Evolutionary conservation across 64 coral and sea anemone genomes (phyloP).

Genomic region (Orbicella faveolata): DNA sequence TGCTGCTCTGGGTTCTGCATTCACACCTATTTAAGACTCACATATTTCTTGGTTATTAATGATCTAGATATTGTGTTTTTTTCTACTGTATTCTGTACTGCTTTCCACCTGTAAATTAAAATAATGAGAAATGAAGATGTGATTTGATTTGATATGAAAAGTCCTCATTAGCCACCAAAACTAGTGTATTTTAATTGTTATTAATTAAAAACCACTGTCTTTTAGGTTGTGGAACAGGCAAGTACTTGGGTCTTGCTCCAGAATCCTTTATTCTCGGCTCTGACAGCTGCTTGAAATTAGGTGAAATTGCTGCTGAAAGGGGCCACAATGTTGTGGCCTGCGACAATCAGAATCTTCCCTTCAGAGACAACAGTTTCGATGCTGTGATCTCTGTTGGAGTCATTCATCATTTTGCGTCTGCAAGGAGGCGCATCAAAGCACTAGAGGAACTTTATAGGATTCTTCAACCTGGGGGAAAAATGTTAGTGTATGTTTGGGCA

Average conservation of each 20-base stretch:
- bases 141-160: too few relatives aligned
- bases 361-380: constrained; percentile 72
- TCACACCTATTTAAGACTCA: too few relatives aligned
- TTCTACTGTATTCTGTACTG: too few relatives aligned
- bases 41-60: too few relatives aligned
- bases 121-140: too few relatives aligned
- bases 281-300: constrained; percentile 71
- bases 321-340: constrained; percentile 73
- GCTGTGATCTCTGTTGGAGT: constrained; percentile 98
- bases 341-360: constrained; percentile 87
- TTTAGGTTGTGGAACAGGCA: constrained; percentile 92
- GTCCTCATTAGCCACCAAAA: neutral
- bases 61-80: too few relatives aligned
- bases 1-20: too few relatives aligned
- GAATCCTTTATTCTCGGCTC: constrained; percentile 68
- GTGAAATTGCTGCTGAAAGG: constrained; percentile 74
- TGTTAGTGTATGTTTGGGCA: constrained; percentile 97
- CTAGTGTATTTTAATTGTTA: neutral
- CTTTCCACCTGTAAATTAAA: too few relatives aligned
- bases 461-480: constrained; percentile 76
- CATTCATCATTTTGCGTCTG: constrained; percentile 94
- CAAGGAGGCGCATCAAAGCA: constrained; percentile 67
- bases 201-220: neutral
- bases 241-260: constrained; percentile 73
- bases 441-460: constrained; percentile 85